Evolutionary conservation across 2,888 invertebrate genomes (phyloP).

Genomic region (Cancer borealis): DNA sequence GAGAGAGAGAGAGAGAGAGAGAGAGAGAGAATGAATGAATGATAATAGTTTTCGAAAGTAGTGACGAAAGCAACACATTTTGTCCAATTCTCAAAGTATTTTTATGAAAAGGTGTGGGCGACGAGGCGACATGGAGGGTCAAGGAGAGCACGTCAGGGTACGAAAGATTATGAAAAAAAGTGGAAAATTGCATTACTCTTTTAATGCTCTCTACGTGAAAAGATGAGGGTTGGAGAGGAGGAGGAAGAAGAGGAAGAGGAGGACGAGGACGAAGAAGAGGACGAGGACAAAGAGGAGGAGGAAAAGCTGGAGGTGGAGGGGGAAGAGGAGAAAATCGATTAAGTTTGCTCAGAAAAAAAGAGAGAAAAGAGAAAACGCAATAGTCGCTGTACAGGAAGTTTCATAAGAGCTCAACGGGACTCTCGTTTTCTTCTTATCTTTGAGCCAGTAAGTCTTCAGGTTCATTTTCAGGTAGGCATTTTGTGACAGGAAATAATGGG

Average conservation of each 20-base stretch:
- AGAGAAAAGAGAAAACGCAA: not conserved
- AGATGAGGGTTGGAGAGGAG: not conserved
- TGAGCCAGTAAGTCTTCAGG: not conserved
- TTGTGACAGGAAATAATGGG: not conserved
- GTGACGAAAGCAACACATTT: not conserved
- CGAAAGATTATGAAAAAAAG: not conserved
- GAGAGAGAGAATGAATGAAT: not conserved
- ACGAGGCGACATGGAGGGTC: too few species aligned
- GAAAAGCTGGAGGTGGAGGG: too few species aligned
- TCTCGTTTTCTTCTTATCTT: not conserved
- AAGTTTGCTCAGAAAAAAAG: too few species aligned
- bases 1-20: conserved; percentile 1
- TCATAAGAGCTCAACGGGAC: not conserved
- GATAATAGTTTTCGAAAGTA: too few species aligned
- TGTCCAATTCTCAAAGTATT: not conserved
- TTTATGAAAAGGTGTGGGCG: not conserved
- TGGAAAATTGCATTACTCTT: not conserved
- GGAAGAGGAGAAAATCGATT: not conserved
- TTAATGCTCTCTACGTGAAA: not conserved
- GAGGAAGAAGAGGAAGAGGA: not conserved
- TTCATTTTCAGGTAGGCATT: not conserved
- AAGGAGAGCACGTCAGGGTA: conserved; percentile 9
- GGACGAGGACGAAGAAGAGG: too few species aligned
- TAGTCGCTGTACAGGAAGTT: not conserved
- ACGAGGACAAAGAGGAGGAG: too few species aligned